Base-by-base conservation (phyloP, 2,113 vertebrate genomes). In the Lucifuga dentata region DNA sequence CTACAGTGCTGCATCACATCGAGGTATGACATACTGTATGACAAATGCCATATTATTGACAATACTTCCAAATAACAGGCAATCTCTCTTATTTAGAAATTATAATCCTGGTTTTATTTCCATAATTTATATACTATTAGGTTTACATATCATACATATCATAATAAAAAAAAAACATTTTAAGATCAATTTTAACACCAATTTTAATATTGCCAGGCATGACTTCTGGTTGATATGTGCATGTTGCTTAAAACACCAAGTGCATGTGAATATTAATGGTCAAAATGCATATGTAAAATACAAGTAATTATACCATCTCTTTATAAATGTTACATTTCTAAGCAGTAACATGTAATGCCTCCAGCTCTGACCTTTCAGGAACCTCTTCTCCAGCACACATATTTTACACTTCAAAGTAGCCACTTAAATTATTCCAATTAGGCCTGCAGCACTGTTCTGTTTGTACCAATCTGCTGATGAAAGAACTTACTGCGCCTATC, bases 331-430 rank as follows among this genome's bases (percentile, higher is more conserved):
- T 17, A 43, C 20, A 23, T 51, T 80, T 85, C 74, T 51, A 64
- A 86, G 72, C 64, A 39, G 46, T 36, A 19, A 15, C 3, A n/a
- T 74, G 78, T 44, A 41, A 8, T 1, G 64, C 83, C 61, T 71
- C 24, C 11, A 62, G 84, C 79, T n/a, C 52, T 88, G 81, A 87
- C 87, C 85, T 89, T 83, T 81, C 35, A 46, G 48, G 36, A 76
- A 77, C 80, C 83, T 77, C 64, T 35, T 56, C 53, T 73, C 67
- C 5, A 19, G 73, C 72, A 49, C 52, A 51, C 21, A 20, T 64
- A 70, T 76, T 89, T 83, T 85, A 68, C 74, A 86, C 88, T 90
- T 91, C 86, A 92, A 92, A 88, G 89, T 76, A 62, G 55, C 58
- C 68, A 78, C 66, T 63, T 81, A 70, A 84, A 88, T 89, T 82